Evolutionary conservation across 2,888 invertebrate genomes (phyloP).

Genomic region (Leucophenga montana): DNA sequence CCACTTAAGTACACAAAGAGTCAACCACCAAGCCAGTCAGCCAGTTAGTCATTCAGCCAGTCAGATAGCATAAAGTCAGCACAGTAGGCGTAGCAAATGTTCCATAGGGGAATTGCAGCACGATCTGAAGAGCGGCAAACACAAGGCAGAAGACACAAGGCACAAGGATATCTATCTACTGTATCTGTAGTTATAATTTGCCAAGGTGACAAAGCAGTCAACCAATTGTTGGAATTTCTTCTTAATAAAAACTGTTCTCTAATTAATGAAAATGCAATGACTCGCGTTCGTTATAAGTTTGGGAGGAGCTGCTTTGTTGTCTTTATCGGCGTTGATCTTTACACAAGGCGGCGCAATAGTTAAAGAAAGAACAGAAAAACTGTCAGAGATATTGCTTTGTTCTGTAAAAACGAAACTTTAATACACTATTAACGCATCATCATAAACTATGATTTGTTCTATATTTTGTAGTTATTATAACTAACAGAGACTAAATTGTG

Average conservation of each 20-base stretch:
- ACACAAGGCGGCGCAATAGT: slow-evolving; percentile 26
- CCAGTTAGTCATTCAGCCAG: neutral
- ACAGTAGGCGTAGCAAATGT: slow-evolving; percentile 33
- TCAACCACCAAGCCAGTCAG: slow-evolving; percentile 27
- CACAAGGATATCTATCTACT: neutral
- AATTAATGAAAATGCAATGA: slow-evolving; percentile 66
- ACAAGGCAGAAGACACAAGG: neutral
- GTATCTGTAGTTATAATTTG: slow-evolving; percentile 9
- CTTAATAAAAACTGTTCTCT: slow-evolving; percentile 37
- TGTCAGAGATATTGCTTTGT: no score
- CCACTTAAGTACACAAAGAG: slow-evolving; percentile 58
- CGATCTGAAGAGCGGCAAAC: neutral
- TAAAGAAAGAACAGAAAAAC: neutral
- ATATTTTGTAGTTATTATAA: no score
- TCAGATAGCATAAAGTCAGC: slow-evolving; percentile 29
- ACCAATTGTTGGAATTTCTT: neutral
- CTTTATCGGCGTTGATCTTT: slow-evolving; percentile 40
- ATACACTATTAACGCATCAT: neutral
- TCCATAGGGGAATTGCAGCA: neutral
- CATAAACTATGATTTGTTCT: no score
- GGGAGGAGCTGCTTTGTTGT: slow-evolving; percentile 8
- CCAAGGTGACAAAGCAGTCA: slow-evolving; percentile 17
- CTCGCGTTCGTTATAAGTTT: slow-evolving; percentile 50
- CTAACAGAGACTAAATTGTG: no score
- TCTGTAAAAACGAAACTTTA: neutral